Conservation (phyloP, 2,888 invertebrate species). For the Hyles lineata region DNA sequence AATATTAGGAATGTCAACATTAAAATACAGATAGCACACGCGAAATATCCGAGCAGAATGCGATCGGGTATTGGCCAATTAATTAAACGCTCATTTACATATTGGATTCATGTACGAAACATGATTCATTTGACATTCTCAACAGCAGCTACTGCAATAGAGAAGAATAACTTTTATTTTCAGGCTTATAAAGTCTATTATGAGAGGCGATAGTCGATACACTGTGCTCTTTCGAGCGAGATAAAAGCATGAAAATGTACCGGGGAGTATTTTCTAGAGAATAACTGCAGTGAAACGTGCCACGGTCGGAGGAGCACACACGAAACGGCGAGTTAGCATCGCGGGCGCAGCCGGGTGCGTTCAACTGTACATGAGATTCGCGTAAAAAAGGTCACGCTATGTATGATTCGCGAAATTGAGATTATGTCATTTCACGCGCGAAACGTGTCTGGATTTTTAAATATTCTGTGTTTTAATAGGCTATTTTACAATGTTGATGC, state of each 20-base stretch:
- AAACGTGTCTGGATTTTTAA: neutral
- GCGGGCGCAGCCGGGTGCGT: conserved; percentile 32
- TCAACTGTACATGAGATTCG: conserved; percentile 33
- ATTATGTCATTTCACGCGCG: conserved; percentile 20
- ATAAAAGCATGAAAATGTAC: conserved; percentile 77
- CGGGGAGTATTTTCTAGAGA: conserved; percentile 73
- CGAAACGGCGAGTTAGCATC: conserved; percentile 51
- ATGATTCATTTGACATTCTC: conserved; percentile 38
- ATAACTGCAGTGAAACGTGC: conserved; percentile 83
- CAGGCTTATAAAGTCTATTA: conserved; percentile 56
- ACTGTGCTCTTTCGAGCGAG: conserved; percentile 69
- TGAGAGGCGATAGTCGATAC: conserved; percentile 47
- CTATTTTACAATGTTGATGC: neutral
- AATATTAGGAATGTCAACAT: neutral
- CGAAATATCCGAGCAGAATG: neutral
- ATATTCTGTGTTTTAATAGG: neutral
- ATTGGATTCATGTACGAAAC: conserved; percentile 40
- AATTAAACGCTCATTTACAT: conserved; percentile 40
- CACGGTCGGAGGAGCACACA: conserved; percentile 69
- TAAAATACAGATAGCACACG: conserved; percentile 16
- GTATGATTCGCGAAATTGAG: neutral
- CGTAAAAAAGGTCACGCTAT: conserved; percentile 27
- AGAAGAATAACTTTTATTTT: conserved; percentile 74
- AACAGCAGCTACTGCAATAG: neutral
- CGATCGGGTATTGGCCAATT: conserved; percentile 16